These are phyloP conservation scores for Drosophila orena DNA, from an alignment of 1,140 invertebrate genomes.

Conservation along the genomic window DNA sequence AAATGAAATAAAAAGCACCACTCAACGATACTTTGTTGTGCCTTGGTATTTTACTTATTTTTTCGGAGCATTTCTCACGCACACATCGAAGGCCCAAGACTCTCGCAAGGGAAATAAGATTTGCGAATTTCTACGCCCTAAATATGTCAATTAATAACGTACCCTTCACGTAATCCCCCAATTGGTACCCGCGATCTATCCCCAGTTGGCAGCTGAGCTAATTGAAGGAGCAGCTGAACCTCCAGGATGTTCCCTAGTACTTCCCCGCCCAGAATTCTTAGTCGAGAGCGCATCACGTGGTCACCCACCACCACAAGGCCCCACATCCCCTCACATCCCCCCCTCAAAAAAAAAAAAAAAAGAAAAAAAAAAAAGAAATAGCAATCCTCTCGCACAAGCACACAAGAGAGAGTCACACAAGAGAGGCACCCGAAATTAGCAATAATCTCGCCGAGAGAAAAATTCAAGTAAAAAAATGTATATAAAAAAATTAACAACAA, in stretches of 20 bases:
- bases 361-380: neutral
- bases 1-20: conserved; percentile 10
- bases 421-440: conserved; percentile 69
- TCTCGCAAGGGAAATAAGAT: conserved; percentile 15
- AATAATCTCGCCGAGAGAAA: conserved; percentile 45
- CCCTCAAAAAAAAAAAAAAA: no score
- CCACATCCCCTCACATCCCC: neutral
- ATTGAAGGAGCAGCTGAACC: neutral
- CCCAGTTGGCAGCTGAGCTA: no score
- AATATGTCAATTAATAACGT: neutral
- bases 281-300: conserved; percentile 46
- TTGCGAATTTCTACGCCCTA: conserved; percentile 26
- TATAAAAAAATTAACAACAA: conserved; percentile 39
- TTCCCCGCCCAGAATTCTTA: conserved; percentile 11
- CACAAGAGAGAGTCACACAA: conserved; percentile 11
- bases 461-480: conserved; percentile 37
- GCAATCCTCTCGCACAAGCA: conserved; percentile 17
- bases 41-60: conserved; percentile 48
- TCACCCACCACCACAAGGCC: conserved; percentile 16
- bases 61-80: conserved; percentile 68
- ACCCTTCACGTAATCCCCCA: neutral
- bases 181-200: neutral
- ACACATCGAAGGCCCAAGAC: conserved; percentile 38
- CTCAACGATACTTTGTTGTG: conserved; percentile 38
- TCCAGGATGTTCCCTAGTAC: neutral